Base-by-base conservation (phyloP, 2,888 invertebrate genomes). In the Hirudinaria manillensis region DNA sequence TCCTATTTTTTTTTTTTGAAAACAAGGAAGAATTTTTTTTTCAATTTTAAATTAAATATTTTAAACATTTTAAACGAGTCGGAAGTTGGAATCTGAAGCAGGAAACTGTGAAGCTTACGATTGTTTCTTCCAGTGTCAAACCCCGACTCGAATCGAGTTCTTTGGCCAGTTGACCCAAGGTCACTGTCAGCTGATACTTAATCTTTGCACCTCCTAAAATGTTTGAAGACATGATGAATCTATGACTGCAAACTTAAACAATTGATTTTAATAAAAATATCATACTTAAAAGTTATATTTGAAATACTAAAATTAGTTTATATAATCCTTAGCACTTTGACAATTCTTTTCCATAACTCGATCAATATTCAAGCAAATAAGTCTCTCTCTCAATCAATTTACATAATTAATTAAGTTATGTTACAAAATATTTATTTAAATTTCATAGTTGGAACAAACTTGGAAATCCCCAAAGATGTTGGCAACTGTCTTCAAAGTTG, bases 391-490 rank as follows among this genome's bases (percentile, higher is more conserved):
- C n/a, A n/a, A n/a, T n/a, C n/a, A n/a, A n/a, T n/a, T n/a, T n/a
- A n/a, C n/a, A n/a, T n/a, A n/a, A n/a, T 38, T 38, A 38, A 38
- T 38, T 38, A 38, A 38, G 45, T 45, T 10, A 45, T 38, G 38
- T 38, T 16, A 2, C 16, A 45, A 10, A 10, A 45, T 45, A 7
- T 45, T 45, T 6, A 16, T 7, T 45, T 45, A 45, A 45, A 45
- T 45, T 16, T 45, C 45, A 1, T 10, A 45, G 1, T 45, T 7
- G 16, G 3, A 10, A 66, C 65, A 71, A 78, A 82, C 83, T 82
- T 77, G 80, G 75, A 67, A 80, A 80, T 70, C 81, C 81, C 83
- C 83, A 84, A 19, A 84, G 79, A n/a, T 83, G 76, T 27, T 82
- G 79, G 61, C 80, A 78, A 75, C 81, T 82, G 21, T 83, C 83